These are phyloP conservation scores for Rhyzopertha dominica DNA, from an alignment of 1,140 invertebrate species.

Conservation along the genomic window DNA sequence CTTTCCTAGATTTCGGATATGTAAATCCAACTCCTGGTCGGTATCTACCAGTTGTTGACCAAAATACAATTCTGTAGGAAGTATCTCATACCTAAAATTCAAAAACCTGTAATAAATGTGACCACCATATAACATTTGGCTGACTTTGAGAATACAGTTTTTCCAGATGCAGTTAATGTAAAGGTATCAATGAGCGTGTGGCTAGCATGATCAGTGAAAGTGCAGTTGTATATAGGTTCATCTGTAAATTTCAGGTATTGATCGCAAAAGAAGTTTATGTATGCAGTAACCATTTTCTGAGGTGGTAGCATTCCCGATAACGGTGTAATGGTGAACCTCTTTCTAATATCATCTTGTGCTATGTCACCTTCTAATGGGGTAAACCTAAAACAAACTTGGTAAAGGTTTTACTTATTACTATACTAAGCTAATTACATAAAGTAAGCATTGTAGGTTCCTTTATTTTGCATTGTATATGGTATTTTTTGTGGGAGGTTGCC, in stretches of 20 bases:
- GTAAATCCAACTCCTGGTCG: constrained; percentile 18
- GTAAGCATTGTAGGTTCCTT: constrained; percentile 19
- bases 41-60: constrained; percentile 26
- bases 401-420: not conserved
- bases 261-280: constrained; percentile 7
- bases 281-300: constrained; percentile 1
- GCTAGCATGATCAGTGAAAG: constrained; percentile 14
- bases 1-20: constrained; percentile 32
- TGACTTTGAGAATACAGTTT: constrained; percentile 18
- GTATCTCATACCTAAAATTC: constrained; percentile 30
- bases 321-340: constrained; percentile 4
- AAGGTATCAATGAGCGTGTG: constrained; percentile 8
- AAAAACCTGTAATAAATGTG: not conserved
- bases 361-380: too few species aligned
- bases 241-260: constrained; percentile 14
- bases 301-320: not conserved
- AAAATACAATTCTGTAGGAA: constrained; percentile 34
- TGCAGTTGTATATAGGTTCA: constrained; percentile 15
- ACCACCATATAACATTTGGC: constrained; percentile 2
- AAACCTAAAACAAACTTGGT: constrained; percentile 6
- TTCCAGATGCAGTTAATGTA: constrained; percentile 12
- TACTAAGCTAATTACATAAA: constrained; percentile 10
- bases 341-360: constrained; percentile 1
- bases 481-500: constrained; percentile 1
- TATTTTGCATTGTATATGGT: constrained; percentile 11